Conservation (phyloP, 2,888 invertebrate genomes). For the Plebejus argus region DNA sequence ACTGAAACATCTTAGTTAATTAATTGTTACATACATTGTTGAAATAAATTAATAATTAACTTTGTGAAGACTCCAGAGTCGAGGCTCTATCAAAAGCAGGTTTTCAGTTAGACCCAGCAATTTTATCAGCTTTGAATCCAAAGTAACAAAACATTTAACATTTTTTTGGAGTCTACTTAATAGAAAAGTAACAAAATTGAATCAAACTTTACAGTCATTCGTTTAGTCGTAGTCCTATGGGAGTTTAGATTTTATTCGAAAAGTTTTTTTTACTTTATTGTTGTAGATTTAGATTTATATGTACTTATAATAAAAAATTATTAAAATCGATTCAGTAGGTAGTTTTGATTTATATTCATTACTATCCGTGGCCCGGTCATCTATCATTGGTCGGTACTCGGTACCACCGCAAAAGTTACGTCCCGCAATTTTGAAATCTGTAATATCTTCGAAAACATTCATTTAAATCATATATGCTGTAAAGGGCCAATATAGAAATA, state of each 20-base stretch:
- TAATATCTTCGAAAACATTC: no score
- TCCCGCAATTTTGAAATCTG: no score
- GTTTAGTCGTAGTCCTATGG: background rate
- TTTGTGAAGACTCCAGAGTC: background rate
- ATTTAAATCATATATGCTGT: no score
- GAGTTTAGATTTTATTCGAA: background rate
- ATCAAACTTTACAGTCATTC: no score
- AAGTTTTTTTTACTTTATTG: background rate
- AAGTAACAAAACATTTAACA: background rate
- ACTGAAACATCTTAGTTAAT: conserved; percentile 14
- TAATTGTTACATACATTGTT: background rate
- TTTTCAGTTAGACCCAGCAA: background rate
- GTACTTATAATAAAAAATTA: no score
- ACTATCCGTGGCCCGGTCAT: no score
- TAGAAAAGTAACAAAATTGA: background rate
- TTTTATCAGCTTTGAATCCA: background rate
- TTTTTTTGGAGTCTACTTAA: background rate
- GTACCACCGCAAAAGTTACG: no score
- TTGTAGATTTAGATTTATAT: background rate
- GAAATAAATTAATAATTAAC: background rate
- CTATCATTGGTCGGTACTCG: no score
- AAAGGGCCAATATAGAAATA: no score
- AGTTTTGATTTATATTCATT: no score
- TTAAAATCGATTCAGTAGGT: no score
- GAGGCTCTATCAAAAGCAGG: background rate